A percentile compares a stretch with the other conserved stretches of the same genome.
Evolutionary conservation across 2,113 vertebrate genomes (phyloP).

Genomic region (Cynocephalus volans): DNA sequence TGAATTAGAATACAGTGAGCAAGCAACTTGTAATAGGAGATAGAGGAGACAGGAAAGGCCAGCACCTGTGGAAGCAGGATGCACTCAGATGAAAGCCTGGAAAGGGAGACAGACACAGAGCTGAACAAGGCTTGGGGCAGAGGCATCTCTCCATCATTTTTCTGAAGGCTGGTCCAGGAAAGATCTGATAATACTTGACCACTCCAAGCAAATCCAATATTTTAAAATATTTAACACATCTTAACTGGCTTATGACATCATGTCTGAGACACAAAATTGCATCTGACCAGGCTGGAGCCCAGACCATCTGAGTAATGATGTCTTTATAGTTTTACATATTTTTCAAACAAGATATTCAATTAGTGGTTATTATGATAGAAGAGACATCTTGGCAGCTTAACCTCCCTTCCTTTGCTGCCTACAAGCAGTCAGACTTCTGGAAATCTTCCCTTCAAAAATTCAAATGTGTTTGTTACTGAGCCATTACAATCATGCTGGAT

Average conservation of each 20-base stretch:
- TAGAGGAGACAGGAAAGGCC: neutral
- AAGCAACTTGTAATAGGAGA: neutral
- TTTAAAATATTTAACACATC: conserved; percentile 59
- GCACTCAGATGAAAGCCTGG: neutral
- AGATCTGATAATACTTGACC: neutral
- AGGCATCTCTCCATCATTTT: conserved; percentile 25
- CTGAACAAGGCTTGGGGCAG: neutral
- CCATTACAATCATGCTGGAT: neutral
- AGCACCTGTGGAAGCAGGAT: neutral
- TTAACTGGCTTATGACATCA: conserved; percentile 64
- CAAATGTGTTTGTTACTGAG: conserved; percentile 63
- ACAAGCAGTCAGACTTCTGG: conserved; percentile 35
- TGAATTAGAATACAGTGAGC: neutral
- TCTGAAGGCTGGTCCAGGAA: neutral
- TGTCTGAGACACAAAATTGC: conserved; percentile 63
- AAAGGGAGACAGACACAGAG: neutral
- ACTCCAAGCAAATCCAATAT: conserved; percentile 32
- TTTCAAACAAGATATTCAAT: conserved; percentile 74
- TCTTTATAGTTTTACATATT: conserved; percentile 72
- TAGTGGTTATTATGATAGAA: conserved; percentile 69
- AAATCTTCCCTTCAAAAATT: conserved; percentile 52
- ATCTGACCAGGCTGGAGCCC: conserved; percentile 33
- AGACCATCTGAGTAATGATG: conserved; percentile 65
- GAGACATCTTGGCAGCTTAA: conserved; percentile 30
- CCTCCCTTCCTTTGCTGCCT: conserved; percentile 4